Evolutionary conservation across 2,888 invertebrate genomes (phyloP), one percentile per base, ranked within the genome.

Genomic region (Pseudococcus viburni): DNA sequence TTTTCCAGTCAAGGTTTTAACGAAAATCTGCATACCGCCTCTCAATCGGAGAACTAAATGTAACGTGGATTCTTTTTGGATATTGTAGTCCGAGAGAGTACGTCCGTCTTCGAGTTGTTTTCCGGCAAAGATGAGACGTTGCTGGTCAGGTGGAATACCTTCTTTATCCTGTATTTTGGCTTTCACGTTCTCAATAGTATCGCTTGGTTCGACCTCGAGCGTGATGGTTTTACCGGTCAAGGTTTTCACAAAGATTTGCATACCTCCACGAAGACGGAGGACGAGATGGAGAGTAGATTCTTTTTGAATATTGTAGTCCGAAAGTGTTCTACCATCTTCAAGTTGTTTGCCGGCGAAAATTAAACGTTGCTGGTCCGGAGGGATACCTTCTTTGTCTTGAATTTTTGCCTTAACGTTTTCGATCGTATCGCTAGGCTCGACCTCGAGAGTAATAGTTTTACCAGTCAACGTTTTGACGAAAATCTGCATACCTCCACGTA

Each of bases 111-210:
- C 94, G 80, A 94, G 90, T 90, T 94, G 94, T 90, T 94, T 94
- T 0, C 94, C 94, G 46, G 93, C 94, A 89, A 94, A 94, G 89
- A 94, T 94, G 80, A 94, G 90, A 89, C 94, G 91, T 91, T 94
- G 94, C 90, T 94, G 94, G 90, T 94, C 92, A 92, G 94, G 94
- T 0, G 94, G 94, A 90, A 93, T 93, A 1, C 93, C 93, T 90
- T 93, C 93, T 90, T 93, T 93, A 89, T 93, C 93, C 90, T 93
- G 93, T 88, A 93, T 93, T 90, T 94, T 94, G 0, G 93, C 93
- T 90, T 94, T 94, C 0, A 94, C 94, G 91, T 94, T 94, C 90
- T 94, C 94, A 90, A 94, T 94, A 0, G 94, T 93, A 90, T 94
- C 93, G 88, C 93, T 94, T 88, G 95, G 94, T 90, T 93, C 93